Percentiles rank a stretch among this genome's conserved stretches.
Conservation (phyloP, 2,888 invertebrate genomes). For the Melieria picta region DNA sequence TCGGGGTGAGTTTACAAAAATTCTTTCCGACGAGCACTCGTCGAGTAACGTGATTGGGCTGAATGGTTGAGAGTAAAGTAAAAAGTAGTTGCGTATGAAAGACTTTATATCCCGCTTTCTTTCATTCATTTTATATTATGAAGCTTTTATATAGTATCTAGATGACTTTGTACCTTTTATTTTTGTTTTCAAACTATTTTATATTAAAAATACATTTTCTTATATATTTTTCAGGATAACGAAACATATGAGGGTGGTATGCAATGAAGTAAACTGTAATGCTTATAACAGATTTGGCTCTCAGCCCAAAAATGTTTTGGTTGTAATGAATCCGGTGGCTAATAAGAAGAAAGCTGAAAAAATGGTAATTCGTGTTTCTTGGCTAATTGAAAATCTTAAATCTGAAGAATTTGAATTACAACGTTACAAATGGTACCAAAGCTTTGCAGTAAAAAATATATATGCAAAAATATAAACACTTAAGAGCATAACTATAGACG, state of each 20-base stretch:
- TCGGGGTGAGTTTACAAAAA: too few relatives aligned
- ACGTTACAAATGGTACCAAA: too few relatives aligned
- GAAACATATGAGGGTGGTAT: constrained; percentile 81
- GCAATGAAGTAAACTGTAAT: constrained; percentile 78
- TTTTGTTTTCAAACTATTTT: background rate
- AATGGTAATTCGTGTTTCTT: constrained; percentile 44
- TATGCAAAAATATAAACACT: too few relatives aligned
- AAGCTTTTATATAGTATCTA: background rate
- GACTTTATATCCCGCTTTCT: too few relatives aligned
- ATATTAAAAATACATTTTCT: constrained; percentile 19
- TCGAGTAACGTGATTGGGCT: too few relatives aligned
- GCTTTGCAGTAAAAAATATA: too few relatives aligned
- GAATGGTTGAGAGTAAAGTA: too few relatives aligned
- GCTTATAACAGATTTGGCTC: constrained; percentile 70
- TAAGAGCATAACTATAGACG: too few relatives aligned
- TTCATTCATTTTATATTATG: background rate
- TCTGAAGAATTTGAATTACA: background rate
- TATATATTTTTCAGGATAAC: constrained; percentile 71
- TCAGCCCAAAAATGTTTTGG: constrained; percentile 78
- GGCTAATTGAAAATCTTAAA: background rate
- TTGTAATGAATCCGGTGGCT: constrained; percentile 91
- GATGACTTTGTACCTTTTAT: background rate
- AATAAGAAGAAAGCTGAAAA: constrained; percentile 74
- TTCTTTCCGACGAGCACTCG: too few relatives aligned
- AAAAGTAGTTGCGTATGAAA: too few relatives aligned